Conservation (phyloP, 2,888 invertebrate genomes). For the Eurytoma californica region DNA sequence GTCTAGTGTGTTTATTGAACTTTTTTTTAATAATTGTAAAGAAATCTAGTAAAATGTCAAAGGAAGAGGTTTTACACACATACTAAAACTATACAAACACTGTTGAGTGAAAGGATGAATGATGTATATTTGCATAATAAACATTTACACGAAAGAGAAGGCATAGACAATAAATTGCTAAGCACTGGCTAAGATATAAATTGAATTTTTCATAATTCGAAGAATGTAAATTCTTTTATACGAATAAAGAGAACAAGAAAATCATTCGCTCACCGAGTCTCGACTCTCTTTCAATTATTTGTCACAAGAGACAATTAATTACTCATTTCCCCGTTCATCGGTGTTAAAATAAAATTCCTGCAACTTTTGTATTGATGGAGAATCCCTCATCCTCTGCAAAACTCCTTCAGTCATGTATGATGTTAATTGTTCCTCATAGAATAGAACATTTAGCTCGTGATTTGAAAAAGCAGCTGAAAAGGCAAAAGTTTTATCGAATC, state of each 20-base stretch:
- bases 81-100: no score
- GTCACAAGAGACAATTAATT: slow-evolving; percentile 18
- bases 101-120: no score
- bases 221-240: neutral
- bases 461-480: slow-evolving; percentile 65
- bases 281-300: slow-evolving; percentile 44
- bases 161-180: no score
- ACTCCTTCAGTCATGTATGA: slow-evolving; percentile 67
- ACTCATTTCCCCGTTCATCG: slow-evolving; percentile 37
- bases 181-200: no score
- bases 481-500: slow-evolving; percentile 69
- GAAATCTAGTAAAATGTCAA: no score
- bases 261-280: slow-evolving; percentile 23
- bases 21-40: no score
- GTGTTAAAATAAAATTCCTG: slow-evolving; percentile 59
- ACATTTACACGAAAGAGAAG: no score
- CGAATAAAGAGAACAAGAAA: neutral
- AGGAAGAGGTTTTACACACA: no score
- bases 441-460: slow-evolving; percentile 69
- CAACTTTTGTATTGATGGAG: slow-evolving; percentile 64
- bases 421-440: slow-evolving; percentile 74
- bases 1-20: no score
- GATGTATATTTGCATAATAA: no score
- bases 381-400: slow-evolving; percentile 60
- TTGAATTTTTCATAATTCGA: no score